A percentile compares a stretch with the other conserved stretches of the same genome.
phyloP scores from a whole-genome alignment of 2,113 vertebrate species.

The Pica pica region DNA sequence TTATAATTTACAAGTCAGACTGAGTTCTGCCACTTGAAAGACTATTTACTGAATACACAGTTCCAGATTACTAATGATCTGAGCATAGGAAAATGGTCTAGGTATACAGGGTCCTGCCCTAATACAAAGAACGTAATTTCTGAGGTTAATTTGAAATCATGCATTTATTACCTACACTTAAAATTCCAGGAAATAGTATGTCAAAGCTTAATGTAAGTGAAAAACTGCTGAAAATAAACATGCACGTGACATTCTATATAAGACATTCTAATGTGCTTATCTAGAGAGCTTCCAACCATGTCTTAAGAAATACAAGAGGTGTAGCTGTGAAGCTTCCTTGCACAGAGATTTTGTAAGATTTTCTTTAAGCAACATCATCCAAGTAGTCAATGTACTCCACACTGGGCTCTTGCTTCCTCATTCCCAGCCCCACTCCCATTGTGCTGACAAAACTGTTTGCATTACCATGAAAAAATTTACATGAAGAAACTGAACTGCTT shows the following conservation, averaged over 20 bases:
- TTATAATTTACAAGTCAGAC: background rate
- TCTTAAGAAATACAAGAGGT: background rate
- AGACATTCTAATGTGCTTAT: background rate
- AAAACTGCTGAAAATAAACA: background rate
- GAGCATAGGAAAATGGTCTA: background rate
- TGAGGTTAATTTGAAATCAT: background rate
- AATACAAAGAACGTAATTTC: background rate
- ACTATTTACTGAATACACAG: background rate
- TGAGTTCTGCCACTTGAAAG: background rate
- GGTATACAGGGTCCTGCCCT: background rate
- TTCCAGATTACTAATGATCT: background rate
- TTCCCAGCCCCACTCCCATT: background rate
- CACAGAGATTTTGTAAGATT: background rate
- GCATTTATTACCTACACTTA: background rate
- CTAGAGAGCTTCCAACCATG: background rate
- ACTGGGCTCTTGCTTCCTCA: background rate
- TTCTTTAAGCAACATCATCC: background rate
- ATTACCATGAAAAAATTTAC: background rate
- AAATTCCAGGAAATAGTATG: background rate
- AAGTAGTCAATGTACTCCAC: background rate
- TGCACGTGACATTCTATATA: background rate
- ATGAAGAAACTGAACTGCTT: background rate
- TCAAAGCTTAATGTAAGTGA: background rate
- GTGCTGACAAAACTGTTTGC: background rate
- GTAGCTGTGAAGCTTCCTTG: background rate